phyloP scores from a whole-genome alignment of 1,140 invertebrate species.

The Caenorhabditis brenneri region DNA sequence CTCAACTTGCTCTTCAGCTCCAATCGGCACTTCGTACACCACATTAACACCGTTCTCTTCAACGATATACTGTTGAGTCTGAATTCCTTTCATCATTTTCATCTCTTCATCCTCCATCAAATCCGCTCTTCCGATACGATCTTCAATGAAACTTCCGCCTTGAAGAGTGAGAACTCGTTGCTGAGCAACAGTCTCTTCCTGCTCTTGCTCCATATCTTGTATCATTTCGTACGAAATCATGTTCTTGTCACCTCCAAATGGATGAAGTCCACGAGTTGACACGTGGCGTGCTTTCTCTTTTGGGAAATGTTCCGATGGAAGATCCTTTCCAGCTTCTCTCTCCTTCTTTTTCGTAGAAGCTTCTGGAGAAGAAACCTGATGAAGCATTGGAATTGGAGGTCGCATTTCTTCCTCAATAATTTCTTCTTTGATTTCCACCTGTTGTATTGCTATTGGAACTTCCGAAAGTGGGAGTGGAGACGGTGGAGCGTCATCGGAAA shows the following conservation, averaged over 20 bases:
- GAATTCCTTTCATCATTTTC: background rate
- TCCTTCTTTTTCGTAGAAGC: background rate
- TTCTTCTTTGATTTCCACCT: background rate
- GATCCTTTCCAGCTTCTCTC: background rate
- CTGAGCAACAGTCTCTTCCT: background rate
- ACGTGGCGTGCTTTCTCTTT: conserved; percentile 8
- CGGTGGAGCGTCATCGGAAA: background rate
- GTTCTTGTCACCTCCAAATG: background rate
- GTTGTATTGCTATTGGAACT: background rate
- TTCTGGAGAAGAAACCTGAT: background rate
- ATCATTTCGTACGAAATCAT: too few relatives aligned
- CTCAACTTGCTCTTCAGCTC: background rate
- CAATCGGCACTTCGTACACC: background rate
- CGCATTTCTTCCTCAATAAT: background rate
- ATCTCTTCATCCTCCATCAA: conserved; percentile 24
- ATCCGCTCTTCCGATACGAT: conserved; percentile 4
- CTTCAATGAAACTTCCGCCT: background rate
- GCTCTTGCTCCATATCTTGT: background rate
- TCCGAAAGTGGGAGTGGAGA: background rate
- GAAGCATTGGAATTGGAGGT: background rate
- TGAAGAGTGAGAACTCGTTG: conserved; percentile 15
- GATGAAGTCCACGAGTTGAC: background rate
- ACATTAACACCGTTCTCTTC: background rate
- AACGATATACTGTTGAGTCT: background rate
- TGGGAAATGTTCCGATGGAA: conserved; percentile 5